A percentile compares a stretch with the other conserved stretches of the same genome.
These are phyloP conservation scores for Cosmia trapezina DNA, from an alignment of 2,888 invertebrate genomes.

Conservation along the genomic window DNA sequence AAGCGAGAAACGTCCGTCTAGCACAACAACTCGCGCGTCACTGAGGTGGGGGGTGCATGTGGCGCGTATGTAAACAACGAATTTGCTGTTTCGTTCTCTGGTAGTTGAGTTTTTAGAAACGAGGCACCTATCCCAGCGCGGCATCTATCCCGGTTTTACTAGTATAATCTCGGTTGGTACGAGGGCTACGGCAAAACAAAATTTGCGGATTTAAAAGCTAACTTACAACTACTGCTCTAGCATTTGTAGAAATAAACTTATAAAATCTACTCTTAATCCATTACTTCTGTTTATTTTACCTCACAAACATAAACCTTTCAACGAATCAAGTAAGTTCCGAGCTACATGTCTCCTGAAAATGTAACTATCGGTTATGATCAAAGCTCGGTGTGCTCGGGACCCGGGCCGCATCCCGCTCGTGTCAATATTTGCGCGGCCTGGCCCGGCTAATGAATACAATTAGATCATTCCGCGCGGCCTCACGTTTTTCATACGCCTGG, in stretches of 20 bases:
- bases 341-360: conserved; percentile 44
- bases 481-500: conserved; percentile 88
- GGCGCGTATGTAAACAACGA: too few relatives aligned
- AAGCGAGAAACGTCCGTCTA: too few relatives aligned
- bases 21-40: too few relatives aligned
- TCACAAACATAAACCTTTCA: not conserved
- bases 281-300: conserved; percentile 5
- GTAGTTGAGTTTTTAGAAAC: too few relatives aligned
- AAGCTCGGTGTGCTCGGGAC: conserved; percentile 52
- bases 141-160: too few relatives aligned
- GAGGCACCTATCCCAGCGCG: too few relatives aligned
- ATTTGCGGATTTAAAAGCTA: not conserved
- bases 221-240: not conserved
- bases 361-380: conserved; percentile 67
- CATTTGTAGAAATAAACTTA: not conserved
- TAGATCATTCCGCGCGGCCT: conserved; percentile 90
- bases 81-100: too few relatives aligned
- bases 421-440: conserved; percentile 89
- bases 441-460: conserved; percentile 90
- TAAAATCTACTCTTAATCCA: not conserved
- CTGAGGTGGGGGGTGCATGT: too few relatives aligned
- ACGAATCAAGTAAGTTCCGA: conserved; percentile 16
- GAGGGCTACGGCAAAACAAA: too few relatives aligned
- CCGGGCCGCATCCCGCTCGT: conserved; percentile 75
- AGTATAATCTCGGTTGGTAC: too few relatives aligned